Base-by-base conservation (phyloP, 2,888 invertebrate genomes). In the Chymomyza amoena region DNA sequence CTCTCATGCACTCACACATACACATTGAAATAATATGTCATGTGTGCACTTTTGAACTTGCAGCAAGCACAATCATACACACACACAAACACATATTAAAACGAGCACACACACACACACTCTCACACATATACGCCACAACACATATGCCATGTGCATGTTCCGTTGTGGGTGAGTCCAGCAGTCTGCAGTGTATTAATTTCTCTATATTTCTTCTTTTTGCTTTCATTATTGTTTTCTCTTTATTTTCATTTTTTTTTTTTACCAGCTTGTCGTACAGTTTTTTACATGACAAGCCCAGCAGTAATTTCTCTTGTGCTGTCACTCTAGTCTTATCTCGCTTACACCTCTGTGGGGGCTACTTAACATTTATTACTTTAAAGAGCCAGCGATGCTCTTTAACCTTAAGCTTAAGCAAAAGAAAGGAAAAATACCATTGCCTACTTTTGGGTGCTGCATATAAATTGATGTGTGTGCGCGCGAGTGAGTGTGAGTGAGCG, bases 11-110 rank as follows among this genome's bases (percentile, higher is more conserved):
- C 50, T 59, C 56, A 62, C n/a, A 60, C 15, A 51, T 51, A 56
- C 16, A 56, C 56, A 68, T 59, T 74, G 72, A 66, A 81, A 79
- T 81, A 87, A 84, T 87, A 79, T 84, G 80, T 82, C 87, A 84
- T 82, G 82, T 86, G 81, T 84, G 87, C 79, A 81, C 77, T 81
- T 82, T 75, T 68, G 72, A 72, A 69, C 77, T 75, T 59, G 64
- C 69, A 75, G 36, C 57, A 28, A 45, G 69, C 70, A 69, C 57
- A 57, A 20, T 9, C 54, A 54, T 18, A 16, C 54, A 54, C 20
- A 54, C 54, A 18, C 54, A 45, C 39, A 45, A 13, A 10, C 1
- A 45, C 39, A 13, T 57, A 28, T 50, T 25, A 4, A 69, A 70
- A 69, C 57, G 18, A 7, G 6, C 52, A 16, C 52, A 54, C 54